Conservation (phyloP, 2,113 vertebrate genomes). For the Monopterus albus region DNA sequence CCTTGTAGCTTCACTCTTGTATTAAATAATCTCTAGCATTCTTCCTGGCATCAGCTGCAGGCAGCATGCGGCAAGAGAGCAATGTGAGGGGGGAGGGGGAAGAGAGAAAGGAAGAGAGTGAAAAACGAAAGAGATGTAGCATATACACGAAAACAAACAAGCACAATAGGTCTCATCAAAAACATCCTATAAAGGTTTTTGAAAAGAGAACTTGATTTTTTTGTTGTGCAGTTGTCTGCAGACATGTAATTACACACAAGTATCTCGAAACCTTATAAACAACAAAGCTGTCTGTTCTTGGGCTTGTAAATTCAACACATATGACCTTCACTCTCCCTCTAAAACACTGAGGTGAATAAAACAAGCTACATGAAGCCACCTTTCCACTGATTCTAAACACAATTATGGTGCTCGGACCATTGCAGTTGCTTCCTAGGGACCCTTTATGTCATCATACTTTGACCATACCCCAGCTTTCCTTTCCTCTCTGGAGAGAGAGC, state of each 20-base stretch:
- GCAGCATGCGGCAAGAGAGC: slow-evolving; percentile 30
- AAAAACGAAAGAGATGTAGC: slow-evolving; percentile 3
- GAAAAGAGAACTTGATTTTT: slow-evolving; percentile 10
- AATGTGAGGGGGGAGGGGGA: not conserved
- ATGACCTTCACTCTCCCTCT: not conserved
- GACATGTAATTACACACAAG: not conserved
- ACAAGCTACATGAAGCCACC: slow-evolving; percentile 25
- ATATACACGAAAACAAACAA: slow-evolving; percentile 13
- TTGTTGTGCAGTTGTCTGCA: slow-evolving; percentile 9
- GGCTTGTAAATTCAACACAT: not conserved
- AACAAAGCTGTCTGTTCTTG: slow-evolving; percentile 1
- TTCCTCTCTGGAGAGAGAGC: slow-evolving; percentile 66
- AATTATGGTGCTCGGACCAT: slow-evolving; percentile 12
- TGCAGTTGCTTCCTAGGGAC: slow-evolving; percentile 67
- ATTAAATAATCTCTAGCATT: slow-evolving; percentile 56
- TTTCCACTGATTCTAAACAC: slow-evolving; percentile 34
- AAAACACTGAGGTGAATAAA: slow-evolving; percentile 2
- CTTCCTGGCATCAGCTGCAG: slow-evolving; percentile 52
- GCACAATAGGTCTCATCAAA: not conserved
- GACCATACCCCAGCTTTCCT: slow-evolving; percentile 55
- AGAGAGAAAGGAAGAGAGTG: not conserved
- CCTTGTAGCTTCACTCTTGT: slow-evolving; percentile 35
- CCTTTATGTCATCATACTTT: slow-evolving; percentile 77
- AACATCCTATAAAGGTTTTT: slow-evolving; percentile 15
- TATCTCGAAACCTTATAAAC: not conserved